Evolutionary conservation across 92 coral and sea anemone species (phyloP).

Genomic region (Zoanthus solanderi): DNA sequence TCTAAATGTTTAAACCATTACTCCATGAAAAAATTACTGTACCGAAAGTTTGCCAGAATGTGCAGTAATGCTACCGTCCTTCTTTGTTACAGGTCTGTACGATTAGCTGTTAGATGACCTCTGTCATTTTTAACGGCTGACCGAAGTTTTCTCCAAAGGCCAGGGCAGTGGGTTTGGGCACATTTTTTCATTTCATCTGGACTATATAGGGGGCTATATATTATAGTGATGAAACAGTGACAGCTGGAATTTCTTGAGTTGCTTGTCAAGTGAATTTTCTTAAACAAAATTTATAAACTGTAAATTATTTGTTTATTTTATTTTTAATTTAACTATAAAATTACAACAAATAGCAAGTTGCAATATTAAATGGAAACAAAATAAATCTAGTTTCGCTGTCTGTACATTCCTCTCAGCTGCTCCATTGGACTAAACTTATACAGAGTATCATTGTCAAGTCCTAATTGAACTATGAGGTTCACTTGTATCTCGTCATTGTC

Average conservation of each 20-base stretch:
- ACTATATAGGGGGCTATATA: constrained; percentile 11
- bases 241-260: constrained; percentile 39
- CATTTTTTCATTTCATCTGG: constrained; percentile 24
- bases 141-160: constrained; percentile 48
- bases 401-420: too few species aligned
- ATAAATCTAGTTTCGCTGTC: too few species aligned
- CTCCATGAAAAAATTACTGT: not conserved
- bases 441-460: not conserved
- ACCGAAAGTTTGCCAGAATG: constrained; percentile 45
- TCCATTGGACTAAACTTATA: not conserved
- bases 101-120: constrained; percentile 4
- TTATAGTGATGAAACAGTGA: constrained; percentile 29
- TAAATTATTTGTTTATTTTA: not conserved
- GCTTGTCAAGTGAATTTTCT: constrained; percentile 16
- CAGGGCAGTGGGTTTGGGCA: constrained; percentile 42
- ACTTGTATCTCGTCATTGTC: not conserved
- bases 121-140: constrained; percentile 31
- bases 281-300: not conserved
- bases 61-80: constrained; percentile 50
- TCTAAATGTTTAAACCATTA: too few species aligned
- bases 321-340: too few species aligned
- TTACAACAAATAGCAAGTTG: too few species aligned
- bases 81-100: constrained; percentile 38
- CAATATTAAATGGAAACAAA: too few species aligned
- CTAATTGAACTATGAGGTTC: constrained; percentile 1